Conservation (phyloP, 2,113 vertebrate species). For the Cavia porcellus region DNA sequence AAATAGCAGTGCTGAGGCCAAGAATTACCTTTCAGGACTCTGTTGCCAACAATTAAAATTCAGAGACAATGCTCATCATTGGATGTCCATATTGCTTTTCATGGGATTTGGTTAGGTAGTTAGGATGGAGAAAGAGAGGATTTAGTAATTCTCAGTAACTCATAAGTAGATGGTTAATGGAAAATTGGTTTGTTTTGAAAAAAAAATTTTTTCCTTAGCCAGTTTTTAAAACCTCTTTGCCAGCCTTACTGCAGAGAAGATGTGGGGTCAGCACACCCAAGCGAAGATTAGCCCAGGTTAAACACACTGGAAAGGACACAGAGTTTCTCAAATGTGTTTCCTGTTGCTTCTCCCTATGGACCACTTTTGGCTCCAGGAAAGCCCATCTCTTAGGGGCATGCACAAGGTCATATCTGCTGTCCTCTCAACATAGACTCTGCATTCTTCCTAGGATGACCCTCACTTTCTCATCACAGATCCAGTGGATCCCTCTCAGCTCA, state of each 20-base stretch:
- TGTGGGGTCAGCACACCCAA: constrained; percentile 31
- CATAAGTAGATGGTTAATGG: neutral
- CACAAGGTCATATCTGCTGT: neutral
- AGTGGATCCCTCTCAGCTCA: neutral
- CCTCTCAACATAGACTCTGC: fast-evolving
- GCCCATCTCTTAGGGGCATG: neutral
- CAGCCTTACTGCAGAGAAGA: neutral
- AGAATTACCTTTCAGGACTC: constrained; percentile 6
- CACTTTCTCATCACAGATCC: neutral
- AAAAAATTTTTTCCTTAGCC: neutral
- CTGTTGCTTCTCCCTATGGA: neutral
- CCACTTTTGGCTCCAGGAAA: neutral
- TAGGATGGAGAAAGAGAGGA: neutral
- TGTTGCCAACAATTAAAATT: neutral
- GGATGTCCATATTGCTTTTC: neutral
- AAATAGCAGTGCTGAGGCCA: neutral
- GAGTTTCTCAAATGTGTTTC: neutral
- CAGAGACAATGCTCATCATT: neutral
- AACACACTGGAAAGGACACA: neutral
- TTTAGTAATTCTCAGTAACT: neutral
- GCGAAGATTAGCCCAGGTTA: constrained; percentile 29
- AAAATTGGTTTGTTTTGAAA: neutral
- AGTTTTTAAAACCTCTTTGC: constrained; percentile 36
- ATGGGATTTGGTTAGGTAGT: neutral
- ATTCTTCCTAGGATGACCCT: neutral